These are phyloP conservation scores for Leptura quadrifasciata DNA, from an alignment of 2,888 invertebrate genomes.

Conservation along the genomic window DNA sequence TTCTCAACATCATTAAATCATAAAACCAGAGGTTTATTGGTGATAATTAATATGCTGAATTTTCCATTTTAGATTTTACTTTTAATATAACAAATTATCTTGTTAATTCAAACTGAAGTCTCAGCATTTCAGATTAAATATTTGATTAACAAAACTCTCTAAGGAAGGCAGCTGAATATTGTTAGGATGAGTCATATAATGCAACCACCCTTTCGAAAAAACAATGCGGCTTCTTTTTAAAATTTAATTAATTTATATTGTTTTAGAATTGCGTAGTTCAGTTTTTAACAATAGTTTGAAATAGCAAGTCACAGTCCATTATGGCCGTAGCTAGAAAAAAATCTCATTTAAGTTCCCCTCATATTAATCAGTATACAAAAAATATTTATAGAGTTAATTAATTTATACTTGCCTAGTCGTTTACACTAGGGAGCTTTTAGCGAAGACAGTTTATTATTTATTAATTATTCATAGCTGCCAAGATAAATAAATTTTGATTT, in stretches of 20 bases:
- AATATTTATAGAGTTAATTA: slow-evolving; percentile 7
- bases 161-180: too few relatives aligned
- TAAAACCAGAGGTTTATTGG: too few relatives aligned
- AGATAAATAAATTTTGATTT: slow-evolving; percentile 7
- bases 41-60: too few relatives aligned
- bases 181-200: not conserved
- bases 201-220: not conserved
- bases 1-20: too few relatives aligned
- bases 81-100: too few relatives aligned
- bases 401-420: not conserved
- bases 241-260: not conserved
- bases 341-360: not conserved
- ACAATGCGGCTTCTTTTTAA: not conserved
- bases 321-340: not conserved
- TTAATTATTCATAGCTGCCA: not conserved
- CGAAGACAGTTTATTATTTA: not conserved
- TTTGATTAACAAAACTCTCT: too few relatives aligned
- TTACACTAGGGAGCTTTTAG: not conserved
- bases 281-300: not conserved
- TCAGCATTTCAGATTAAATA: too few relatives aligned
- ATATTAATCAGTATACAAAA: not conserved
- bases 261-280: not conserved
- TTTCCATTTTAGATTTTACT: too few relatives aligned
- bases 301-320: not conserved
- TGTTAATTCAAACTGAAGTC: too few relatives aligned